Evolutionary conservation across 2,113 vertebrate genomes (phyloP), one percentile per base, ranked within the genome.

Genomic region (Clarias macrocephalus): DNA sequence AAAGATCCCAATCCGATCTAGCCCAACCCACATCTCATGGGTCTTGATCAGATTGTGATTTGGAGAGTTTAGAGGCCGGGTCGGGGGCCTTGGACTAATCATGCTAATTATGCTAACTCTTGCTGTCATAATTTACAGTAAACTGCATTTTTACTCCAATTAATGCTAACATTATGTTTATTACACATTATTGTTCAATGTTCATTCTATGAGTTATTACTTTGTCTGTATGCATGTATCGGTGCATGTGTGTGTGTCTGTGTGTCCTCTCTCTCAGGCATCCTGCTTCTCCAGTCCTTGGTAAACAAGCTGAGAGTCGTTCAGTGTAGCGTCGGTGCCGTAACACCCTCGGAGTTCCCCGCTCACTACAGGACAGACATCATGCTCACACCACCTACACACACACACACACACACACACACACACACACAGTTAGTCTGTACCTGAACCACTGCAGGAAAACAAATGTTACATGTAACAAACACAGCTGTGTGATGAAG

Each of bases 351-450:
- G 92, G 2, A 3, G 12, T 0, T 92, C 87, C 82, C 93, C 94
- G 0, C 21, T 72, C 54, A 87, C 90, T 82, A 95, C 94, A 0
- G 94, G 95, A 85, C 96, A 96, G 81, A 96, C 86, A 76, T 97
- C 96, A 70, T 94, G 94, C 68, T 93, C 90, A 89, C 96, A 96
- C 96, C 97, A 97, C 90, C 97, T 97, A 92, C 4, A 60, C 60
- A 87, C 30, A 85, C 33, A 91, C 23, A 83, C 54, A 76, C 42
- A 42, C 25, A 62, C 59, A 76, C 73, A 37, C 33, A 37, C 33
- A 37, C 33, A 75, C 84, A 65, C 88, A 86, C 66, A 75, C 82
- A 66, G 28, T 37, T 11, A 56, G 23, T 4, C 63, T 65, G 23
- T 65, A n/a, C 25, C 72, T 62, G 60, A 62, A 62, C 60, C 23